Conservation (phyloP, 2,113 vertebrate species). For the Colaptes auratus region DNA sequence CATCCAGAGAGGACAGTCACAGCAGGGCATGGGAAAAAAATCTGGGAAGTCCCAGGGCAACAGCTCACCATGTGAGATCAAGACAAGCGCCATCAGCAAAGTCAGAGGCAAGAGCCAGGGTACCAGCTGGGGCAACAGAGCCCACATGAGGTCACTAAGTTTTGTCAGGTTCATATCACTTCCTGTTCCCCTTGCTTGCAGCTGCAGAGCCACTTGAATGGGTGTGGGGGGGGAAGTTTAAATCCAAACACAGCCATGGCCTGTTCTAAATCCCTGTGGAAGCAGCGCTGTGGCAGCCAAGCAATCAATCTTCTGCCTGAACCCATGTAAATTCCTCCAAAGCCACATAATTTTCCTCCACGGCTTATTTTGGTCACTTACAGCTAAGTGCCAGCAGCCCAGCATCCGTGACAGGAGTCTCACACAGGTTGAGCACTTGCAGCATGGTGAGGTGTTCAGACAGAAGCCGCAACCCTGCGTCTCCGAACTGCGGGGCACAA, state of each 20-base stretch:
- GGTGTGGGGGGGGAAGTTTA: not conserved
- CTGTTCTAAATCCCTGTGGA: not conserved
- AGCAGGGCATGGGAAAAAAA: rapidly evolving
- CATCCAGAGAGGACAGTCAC: not conserved
- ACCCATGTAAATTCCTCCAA: rapidly evolving
- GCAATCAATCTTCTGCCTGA: not conserved
- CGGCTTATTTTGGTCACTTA: conserved; percentile 72
- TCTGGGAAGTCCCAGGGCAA: not conserved
- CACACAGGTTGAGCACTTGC: conserved; percentile 97
- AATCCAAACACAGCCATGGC: not conserved
- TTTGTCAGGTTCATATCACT: not conserved
- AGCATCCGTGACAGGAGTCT: conserved; percentile 95
- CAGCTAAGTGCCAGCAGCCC: conserved; percentile 96
- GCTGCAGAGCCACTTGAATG: rapidly evolving
- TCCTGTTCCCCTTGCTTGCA: not conserved
- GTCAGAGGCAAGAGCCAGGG: not conserved
- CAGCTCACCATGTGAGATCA: rapidly evolving
- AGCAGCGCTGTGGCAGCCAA: not conserved
- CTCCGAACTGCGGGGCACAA: conserved; percentile 85
- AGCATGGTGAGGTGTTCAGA: conserved; percentile 97
- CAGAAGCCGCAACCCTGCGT: conserved; percentile 92
- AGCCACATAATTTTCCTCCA: rapidly evolving
- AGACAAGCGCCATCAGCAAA: not conserved
- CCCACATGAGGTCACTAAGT: not conserved
- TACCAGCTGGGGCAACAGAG: not conserved